phyloP scores from a whole-genome alignment of 2,113 vertebrate genomes.

The Oreocharis arfaki region DNA sequence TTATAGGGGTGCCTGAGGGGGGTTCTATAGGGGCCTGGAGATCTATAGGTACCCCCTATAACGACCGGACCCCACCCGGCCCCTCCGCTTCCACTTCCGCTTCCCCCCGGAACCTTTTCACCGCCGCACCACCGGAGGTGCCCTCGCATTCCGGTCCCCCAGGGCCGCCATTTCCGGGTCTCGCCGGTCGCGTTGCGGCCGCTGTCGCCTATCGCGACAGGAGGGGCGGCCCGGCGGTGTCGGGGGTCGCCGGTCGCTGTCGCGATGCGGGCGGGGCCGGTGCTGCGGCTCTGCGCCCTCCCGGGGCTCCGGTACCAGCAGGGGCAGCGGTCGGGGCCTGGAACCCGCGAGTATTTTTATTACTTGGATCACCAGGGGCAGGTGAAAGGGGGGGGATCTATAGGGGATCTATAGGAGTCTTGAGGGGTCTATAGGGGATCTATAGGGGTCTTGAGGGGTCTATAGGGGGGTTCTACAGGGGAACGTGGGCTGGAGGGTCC shows the following conservation, averaged over 20 bases:
- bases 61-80: accelerated
- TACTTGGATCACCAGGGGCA: not conserved
- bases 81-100: accelerated
- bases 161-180: no score
- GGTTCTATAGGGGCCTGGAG: not conserved
- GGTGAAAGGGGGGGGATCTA: not conserved
- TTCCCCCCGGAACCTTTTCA: not conserved
- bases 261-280: not conserved
- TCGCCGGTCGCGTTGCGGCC: no score
- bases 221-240: not conserved
- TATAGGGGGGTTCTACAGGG: not conserved
- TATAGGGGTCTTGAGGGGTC: not conserved
- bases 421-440: not conserved
- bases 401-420: not conserved
- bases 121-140: not conserved
- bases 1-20: accelerated
- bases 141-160: not conserved
- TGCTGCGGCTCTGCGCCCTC: not conserved
- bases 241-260: not conserved
- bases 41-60: not conserved
- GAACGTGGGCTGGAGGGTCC: no score
- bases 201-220: not conserved
- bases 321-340: not conserved
- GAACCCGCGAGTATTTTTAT: not conserved
- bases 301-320: not conserved